Conservation (phyloP, 2,113 vertebrate genomes). For the Calypte anna region DNA sequence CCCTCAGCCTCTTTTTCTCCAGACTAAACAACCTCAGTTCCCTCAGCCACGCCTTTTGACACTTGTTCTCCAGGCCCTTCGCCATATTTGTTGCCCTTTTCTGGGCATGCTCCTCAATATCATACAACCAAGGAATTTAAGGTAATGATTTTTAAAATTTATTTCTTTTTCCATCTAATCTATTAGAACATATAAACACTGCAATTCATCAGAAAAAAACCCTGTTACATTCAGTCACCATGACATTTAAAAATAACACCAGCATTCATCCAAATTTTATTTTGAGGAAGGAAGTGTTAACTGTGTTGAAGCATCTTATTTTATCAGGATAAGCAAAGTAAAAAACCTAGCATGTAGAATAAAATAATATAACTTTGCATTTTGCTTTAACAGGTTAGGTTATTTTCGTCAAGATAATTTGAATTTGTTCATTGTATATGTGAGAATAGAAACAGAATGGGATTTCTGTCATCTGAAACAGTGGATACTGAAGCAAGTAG, state of each 20-base stretch:
- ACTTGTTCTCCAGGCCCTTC: no score
- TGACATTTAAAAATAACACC: not conserved
- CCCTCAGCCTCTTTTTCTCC: no score
- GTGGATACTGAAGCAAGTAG: not conserved
- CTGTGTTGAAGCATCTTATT: not conserved
- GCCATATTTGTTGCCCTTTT: no score
- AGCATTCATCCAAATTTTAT: not conserved
- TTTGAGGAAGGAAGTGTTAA: not conserved
- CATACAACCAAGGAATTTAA: not conserved
- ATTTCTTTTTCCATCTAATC: not conserved
- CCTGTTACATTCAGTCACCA: not conserved
- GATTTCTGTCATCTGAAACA: not conserved
- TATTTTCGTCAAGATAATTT: not conserved
- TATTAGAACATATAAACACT: not conserved
- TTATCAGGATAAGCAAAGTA: not conserved
- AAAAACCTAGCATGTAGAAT: not conserved
- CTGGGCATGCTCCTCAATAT: no score
- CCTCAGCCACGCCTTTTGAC: no score
- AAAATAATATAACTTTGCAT: not conserved
- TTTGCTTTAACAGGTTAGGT: not conserved
- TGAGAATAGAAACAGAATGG: not conserved
- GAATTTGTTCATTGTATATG: not conserved
- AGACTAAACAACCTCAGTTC: no score
- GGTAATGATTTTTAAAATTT: not conserved
- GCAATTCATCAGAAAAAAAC: not conserved